Evolutionary conservation across 2,797 vertebrate species (phyloP).

Genomic region (Cygnus olor): DNA sequence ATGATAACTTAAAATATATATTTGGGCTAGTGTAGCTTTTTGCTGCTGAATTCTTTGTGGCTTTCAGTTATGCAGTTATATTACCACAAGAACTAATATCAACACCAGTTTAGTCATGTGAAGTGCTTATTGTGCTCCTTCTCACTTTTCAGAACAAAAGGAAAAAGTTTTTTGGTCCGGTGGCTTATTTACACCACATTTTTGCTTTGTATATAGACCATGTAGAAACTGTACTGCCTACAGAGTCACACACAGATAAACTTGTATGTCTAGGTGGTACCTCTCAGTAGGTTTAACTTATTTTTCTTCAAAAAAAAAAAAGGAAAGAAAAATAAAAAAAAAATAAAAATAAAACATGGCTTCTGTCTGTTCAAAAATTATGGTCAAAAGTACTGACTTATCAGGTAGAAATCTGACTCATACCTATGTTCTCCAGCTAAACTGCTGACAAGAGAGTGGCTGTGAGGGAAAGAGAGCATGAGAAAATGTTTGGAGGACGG

Average conservation of each 20-base stretch:
- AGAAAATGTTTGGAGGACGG: not conserved
- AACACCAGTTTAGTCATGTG: not conserved
- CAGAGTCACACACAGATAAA: not conserved
- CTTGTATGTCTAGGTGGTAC: not conserved
- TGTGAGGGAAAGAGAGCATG: not conserved
- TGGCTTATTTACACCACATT: not conserved
- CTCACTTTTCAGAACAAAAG: not conserved
- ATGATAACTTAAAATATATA: not conserved
- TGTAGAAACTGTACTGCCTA: not conserved
- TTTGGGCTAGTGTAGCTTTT: not conserved
- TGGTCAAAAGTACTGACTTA: not conserved
- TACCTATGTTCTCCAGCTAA: not conserved
- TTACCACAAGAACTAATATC: constrained; percentile 37
- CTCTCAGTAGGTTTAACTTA: not conserved
- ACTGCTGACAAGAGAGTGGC: not conserved
- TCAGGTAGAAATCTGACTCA: not conserved
- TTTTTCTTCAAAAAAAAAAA: not conserved
- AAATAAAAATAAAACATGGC: not conserved
- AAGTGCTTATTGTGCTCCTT: not conserved
- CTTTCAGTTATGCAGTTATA: not conserved
- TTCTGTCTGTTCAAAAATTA: not conserved
- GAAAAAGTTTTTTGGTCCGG: not conserved
- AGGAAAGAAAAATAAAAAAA: not conserved
- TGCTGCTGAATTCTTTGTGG: constrained; percentile 19
- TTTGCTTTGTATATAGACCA: not conserved